These are phyloP conservation scores for Drepana arcuata DNA, from an alignment of 1,140 invertebrate species.

Conservation along the genomic window DNA sequence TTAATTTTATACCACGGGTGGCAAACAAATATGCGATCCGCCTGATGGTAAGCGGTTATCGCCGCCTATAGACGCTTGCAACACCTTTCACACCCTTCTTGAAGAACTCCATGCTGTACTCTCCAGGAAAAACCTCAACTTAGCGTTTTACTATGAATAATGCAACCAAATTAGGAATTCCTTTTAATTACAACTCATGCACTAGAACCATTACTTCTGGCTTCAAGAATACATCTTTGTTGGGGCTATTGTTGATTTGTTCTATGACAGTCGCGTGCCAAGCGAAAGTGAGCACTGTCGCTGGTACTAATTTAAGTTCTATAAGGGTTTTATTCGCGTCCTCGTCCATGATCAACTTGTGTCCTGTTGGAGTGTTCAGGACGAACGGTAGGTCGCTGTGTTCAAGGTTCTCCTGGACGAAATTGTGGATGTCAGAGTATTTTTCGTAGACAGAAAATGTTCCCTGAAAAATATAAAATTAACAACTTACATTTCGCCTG, in stretches of 20 bases:
- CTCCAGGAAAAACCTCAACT: too few species aligned
- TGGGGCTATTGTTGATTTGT: slow-evolving; percentile 67
- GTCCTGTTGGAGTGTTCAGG: slow-evolving; percentile 76
- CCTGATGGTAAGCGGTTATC: too few species aligned
- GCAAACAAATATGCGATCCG: too few species aligned
- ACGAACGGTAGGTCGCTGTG: slow-evolving; percentile 77
- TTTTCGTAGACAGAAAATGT: slow-evolving; percentile 88
- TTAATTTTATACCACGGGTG: too few species aligned
- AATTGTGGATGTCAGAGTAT: slow-evolving; percentile 78
- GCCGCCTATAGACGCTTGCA: too few species aligned
- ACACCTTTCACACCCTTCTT: too few species aligned
- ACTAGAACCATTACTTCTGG: slow-evolving; percentile 82
- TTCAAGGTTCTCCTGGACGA: slow-evolving; percentile 81
- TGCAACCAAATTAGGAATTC: too few species aligned
- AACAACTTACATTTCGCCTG: too few species aligned
- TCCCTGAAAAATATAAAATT: too few species aligned
- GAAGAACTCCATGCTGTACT: too few species aligned
- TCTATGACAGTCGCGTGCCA: slow-evolving; percentile 70
- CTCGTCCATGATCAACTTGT: slow-evolving; percentile 74
- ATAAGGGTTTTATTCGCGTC: slow-evolving; percentile 76
- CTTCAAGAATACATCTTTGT: slow-evolving; percentile 77
- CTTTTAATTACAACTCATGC: slow-evolving; percentile 69
- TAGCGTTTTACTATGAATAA: too few species aligned
- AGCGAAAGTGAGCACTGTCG: slow-evolving; percentile 80
- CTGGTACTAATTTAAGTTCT: slow-evolving; percentile 82